Percentiles rank a stretch among this genome's conserved stretches.
Conservation (phyloP, 2,797 vertebrate species). For the Centropyge bicolor region DNA sequence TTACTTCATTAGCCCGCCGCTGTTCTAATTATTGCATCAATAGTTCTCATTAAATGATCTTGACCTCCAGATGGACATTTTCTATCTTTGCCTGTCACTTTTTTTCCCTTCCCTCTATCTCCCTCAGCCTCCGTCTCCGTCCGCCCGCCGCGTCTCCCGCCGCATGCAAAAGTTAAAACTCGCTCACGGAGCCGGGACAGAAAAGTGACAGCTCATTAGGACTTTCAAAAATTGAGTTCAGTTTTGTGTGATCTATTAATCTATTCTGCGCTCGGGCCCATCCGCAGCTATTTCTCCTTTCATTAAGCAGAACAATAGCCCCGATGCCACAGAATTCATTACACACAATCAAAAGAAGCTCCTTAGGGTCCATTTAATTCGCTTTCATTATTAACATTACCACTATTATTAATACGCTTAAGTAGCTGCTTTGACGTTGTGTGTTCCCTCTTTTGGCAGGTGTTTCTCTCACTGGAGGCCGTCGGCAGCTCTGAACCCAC, state of each 20-base stretch:
- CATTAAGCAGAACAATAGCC: slow-evolving; percentile 82
- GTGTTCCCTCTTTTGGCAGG: slow-evolving; percentile 34
- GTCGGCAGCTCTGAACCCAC: neutral
- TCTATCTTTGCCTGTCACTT: slow-evolving; percentile 36
- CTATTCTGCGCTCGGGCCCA: slow-evolving; percentile 67
- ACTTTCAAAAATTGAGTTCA: slow-evolving; percentile 80
- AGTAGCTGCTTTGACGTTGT: slow-evolving; percentile 52
- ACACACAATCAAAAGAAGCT: slow-evolving; percentile 78
- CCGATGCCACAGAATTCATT: slow-evolving; percentile 77
- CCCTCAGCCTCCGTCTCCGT: slow-evolving; percentile 35
- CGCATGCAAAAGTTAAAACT: slow-evolving; percentile 41
- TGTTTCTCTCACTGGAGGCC: slow-evolving; percentile 33
- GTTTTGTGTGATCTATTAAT: slow-evolving; percentile 82
- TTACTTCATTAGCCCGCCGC: slow-evolving; percentile 60
- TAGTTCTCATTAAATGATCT: slow-evolving; percentile 61
- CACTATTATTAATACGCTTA: slow-evolving; percentile 80
- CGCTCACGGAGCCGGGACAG: slow-evolving; percentile 34
- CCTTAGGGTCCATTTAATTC: slow-evolving; percentile 78
- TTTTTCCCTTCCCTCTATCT: slow-evolving; percentile 19
- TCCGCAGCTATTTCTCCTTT: slow-evolving; percentile 71
- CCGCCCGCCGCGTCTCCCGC: slow-evolving; percentile 19
- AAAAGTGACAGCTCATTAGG: slow-evolving; percentile 83
- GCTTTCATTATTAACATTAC: slow-evolving; percentile 83
- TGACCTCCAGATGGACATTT: slow-evolving; percentile 59
- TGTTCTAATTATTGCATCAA: slow-evolving; percentile 66